A percentile compares a stretch with the other conserved stretches of the same genome.
These are phyloP conservation scores for Chauna torquata DNA, from an alignment of 2,113 vertebrate genomes.

Conservation along the genomic window DNA sequence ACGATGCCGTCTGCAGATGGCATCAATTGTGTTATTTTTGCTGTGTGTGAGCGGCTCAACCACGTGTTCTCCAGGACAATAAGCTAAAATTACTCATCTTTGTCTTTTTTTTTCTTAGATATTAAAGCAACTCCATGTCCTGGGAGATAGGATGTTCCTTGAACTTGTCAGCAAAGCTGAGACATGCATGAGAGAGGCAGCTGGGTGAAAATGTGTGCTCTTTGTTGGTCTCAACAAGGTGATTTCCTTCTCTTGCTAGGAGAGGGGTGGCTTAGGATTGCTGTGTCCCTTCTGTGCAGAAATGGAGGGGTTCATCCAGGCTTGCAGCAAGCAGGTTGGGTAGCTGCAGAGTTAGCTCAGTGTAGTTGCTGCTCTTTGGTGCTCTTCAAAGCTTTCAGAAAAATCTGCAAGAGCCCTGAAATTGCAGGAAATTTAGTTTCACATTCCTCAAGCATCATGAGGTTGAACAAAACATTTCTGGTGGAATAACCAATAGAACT, in stretches of 20 bases:
- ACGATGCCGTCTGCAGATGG: not conserved
- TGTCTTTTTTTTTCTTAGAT: not conserved
- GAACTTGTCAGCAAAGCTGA: not conserved
- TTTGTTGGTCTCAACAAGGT: not conserved
- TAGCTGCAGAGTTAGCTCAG: not conserved
- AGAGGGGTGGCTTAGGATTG: not conserved
- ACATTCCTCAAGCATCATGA: not conserved
- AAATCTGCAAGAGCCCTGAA: not conserved
- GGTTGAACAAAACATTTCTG: not conserved
- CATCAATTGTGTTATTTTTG: not conserved
- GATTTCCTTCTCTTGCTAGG: not conserved
- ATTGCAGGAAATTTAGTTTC: not conserved
- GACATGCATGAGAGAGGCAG: not conserved
- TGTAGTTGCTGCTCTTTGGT: not conserved
- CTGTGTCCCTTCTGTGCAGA: not conserved
- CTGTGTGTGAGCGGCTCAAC: not conserved
- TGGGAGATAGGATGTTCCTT: not conserved
- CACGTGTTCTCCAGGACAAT: not conserved
- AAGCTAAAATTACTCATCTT: not conserved
- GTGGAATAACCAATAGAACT: not conserved
- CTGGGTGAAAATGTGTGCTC: not conserved
- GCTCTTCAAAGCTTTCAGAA: not conserved
- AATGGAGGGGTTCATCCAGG: not conserved
- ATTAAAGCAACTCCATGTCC: not conserved
- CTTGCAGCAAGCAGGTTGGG: not conserved